These are phyloP conservation scores for Oscheius myriophilus DNA, from an alignment of 2,888 invertebrate species.

Conservation along the genomic window DNA sequence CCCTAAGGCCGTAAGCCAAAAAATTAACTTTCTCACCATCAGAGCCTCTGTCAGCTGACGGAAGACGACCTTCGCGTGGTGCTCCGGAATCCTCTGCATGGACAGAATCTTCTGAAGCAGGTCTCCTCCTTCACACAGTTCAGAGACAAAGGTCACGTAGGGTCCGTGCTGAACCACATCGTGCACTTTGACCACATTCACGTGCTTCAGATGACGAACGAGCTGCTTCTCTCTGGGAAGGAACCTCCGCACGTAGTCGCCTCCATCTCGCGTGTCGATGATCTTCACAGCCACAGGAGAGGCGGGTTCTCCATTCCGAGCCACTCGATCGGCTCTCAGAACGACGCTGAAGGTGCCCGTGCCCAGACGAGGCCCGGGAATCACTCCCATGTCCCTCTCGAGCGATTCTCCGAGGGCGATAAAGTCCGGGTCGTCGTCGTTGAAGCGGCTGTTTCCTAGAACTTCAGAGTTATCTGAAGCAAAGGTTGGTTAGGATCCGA, in stretches of 20 bases:
- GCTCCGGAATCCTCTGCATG: constrained; percentile 76
- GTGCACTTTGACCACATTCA: constrained; percentile 19
- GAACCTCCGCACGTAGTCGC: constrained; percentile 25
- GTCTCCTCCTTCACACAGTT: constrained; percentile 76
- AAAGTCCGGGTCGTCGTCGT: constrained; percentile 15
- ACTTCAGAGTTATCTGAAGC: background rate
- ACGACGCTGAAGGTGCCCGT: constrained; percentile 24
- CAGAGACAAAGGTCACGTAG: constrained; percentile 76
- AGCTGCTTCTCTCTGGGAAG: constrained; percentile 28
- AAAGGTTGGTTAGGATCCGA: no score
- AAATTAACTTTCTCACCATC: no score
- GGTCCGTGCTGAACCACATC: background rate
- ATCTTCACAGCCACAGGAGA: constrained; percentile 15
- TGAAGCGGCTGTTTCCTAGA: background rate
- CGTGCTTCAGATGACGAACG: constrained; percentile 12
- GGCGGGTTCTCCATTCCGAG: background rate
- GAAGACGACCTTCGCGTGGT: constrained; percentile 71
- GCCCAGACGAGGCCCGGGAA: constrained; percentile 6
- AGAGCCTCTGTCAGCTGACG: constrained; percentile 70
- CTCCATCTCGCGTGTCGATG: constrained; percentile 19
- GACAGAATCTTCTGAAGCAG: constrained; percentile 77
- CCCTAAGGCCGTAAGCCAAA: no score
- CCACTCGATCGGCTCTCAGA: background rate
- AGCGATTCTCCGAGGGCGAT: background rate
- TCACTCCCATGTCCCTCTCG: constrained; percentile 1